Base-by-base conservation (phyloP, 2,113 vertebrate genomes). In the Anas platyrhynchos region DNA sequence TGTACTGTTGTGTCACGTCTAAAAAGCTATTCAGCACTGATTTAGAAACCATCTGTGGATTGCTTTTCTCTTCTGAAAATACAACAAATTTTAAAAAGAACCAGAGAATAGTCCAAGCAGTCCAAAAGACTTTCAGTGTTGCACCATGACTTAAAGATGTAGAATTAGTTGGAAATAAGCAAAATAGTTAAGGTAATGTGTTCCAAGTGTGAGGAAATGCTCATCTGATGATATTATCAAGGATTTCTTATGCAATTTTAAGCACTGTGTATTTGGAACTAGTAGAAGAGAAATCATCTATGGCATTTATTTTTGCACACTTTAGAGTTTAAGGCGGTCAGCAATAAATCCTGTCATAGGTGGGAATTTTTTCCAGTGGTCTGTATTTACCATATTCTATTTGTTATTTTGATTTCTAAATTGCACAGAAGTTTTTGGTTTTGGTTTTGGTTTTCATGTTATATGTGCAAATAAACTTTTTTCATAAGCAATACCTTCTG, bases 401-500 rank as follows among this genome's bases (percentile, higher is more conserved):
- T 59, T 83, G 4, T 75, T 84, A 11, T 16, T 74, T 54, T 86
- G 52, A 62, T 61, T 85, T 92, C 62, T 29, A 85, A 36, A 85
- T 43, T 0, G 1, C 3, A 0, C 58, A 36, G 38, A 72, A 85
- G 56, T 44, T 15, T 50, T 36, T n/a, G 58, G 44, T 44, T 15
- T 36, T n/a, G 58, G 44, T 44, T 15, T 50, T 36, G 29, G 58
- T 50, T 36, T 54, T 6, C 79, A 5, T 31, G 43, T 67, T 91
- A 56, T 41, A 21, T 75, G 9, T 46, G 18, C 41, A 61, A 16
- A 59, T 66, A 44, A 78, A 9, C 38, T 59, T 15, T 68, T 13
- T 58, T 32, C 11, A 0, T 61, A 29, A 59, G 36, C 0, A 0
- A 4, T 81, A 32, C 32, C 14, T 78, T 72, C 54, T 61, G 32